phyloP scores from a whole-genome alignment of 1,140 invertebrate species.

The Mylabris phalerata region DNA sequence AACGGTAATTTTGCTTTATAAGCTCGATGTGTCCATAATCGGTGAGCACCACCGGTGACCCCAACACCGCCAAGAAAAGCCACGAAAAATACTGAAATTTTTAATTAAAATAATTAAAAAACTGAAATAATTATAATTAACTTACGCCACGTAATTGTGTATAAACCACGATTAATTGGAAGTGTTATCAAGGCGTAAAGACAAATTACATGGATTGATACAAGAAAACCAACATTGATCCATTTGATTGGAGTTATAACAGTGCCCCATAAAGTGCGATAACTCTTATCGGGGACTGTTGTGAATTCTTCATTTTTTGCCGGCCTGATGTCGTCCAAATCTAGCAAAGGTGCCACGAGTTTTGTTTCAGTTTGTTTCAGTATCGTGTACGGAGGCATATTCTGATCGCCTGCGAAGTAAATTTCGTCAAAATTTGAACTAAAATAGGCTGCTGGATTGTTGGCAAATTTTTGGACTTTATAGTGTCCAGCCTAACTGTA shows the following conservation, averaged over 20 bases:
- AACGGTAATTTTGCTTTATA: constrained; percentile 62
- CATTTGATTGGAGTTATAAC: constrained; percentile 19
- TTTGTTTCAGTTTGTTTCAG: too few relatives aligned
- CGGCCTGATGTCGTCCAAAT: neutral
- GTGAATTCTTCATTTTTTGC: neutral
- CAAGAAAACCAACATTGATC: constrained; percentile 5
- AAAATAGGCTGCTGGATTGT: too few relatives aligned
- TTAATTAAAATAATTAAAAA: too few relatives aligned
- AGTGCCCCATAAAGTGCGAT: neutral
- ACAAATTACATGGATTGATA: neutral
- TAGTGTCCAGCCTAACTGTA: too few relatives aligned
- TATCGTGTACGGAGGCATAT: too few relatives aligned
- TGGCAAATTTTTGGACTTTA: too few relatives aligned
- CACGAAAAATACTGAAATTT: constrained; percentile 44
- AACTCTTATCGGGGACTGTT: neutral
- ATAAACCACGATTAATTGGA: neutral
- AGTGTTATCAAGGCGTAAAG: neutral
- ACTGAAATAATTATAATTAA: too few relatives aligned
- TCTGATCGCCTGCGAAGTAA: too few relatives aligned
- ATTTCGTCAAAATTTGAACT: too few relatives aligned
- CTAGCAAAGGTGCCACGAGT: neutral
- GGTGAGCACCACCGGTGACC: constrained; percentile 65
- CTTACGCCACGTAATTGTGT: too few relatives aligned
- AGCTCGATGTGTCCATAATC: constrained; percentile 61
- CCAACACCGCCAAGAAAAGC: constrained; percentile 54